phyloP scores from a whole-genome alignment of 1,140 invertebrate species.

The Latrodectus geometricus region DNA sequence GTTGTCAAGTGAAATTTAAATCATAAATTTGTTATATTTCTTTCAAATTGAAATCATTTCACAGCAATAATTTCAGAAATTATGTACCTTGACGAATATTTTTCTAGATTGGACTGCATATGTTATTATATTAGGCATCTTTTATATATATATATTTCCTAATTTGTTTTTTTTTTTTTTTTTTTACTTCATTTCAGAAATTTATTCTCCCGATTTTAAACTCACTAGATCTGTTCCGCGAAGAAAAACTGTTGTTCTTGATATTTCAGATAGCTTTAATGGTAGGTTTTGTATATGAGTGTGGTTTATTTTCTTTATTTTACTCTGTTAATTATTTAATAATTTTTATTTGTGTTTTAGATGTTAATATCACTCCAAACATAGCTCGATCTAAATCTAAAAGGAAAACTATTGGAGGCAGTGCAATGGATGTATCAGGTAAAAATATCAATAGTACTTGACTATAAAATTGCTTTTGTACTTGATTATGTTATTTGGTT shows the following conservation, averaged over 20 bases:
- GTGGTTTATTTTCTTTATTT: not conserved
- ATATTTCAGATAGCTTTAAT: not conserved
- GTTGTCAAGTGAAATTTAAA: no score
- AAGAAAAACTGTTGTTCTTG: slow-evolving; percentile 15
- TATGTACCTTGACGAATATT: no score
- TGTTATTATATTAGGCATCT: no score
- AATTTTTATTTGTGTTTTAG: not conserved
- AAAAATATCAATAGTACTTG: not conserved
- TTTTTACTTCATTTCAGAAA: slow-evolving; percentile 6
- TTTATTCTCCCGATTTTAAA: slow-evolving; percentile 27
- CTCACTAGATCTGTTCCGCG: slow-evolving; percentile 30
- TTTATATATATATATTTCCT: no score
- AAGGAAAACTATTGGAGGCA: slow-evolving; percentile 23
- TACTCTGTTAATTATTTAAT: not conserved
- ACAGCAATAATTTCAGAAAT: no score
- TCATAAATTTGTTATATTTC: no score
- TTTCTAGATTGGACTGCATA: no score
- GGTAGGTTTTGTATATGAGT: not conserved
- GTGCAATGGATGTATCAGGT: slow-evolving; percentile 11
- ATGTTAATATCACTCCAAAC: slow-evolving; percentile 3
- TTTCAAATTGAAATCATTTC: no score
- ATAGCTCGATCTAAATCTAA: slow-evolving; percentile 11
- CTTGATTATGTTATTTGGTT: no score
- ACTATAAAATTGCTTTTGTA: no score
- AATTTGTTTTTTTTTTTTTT: not conserved